phyloP scores from a whole-genome alignment of 2,113 vertebrate genomes.

The Charina bottae region DNA sequence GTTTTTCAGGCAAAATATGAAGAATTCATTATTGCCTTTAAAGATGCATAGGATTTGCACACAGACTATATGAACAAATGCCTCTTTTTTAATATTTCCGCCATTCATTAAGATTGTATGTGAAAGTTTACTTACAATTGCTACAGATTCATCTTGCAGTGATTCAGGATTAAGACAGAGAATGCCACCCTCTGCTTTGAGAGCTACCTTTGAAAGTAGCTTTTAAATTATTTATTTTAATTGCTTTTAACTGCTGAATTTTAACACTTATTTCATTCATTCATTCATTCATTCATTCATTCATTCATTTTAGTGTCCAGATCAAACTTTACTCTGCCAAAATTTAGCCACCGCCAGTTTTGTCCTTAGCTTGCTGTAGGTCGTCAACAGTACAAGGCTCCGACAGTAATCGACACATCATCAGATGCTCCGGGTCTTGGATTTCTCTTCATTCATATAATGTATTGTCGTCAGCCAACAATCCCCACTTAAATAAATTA shows the following conservation, averaged over 20 bases:
- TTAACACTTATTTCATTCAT: neutral
- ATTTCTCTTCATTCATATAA: no score
- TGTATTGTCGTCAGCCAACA: no score
- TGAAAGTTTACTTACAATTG: neutral
- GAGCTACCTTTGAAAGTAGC: neutral
- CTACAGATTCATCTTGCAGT: neutral
- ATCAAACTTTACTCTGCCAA: no score
- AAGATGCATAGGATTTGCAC: neutral
- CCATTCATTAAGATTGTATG: neutral
- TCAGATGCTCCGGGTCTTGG: no score
- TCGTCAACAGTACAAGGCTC: no score
- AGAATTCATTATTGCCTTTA: neutral
- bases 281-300: no score
- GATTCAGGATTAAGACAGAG: neutral
- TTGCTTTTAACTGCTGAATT: neutral
- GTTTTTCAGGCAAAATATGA: neutral
- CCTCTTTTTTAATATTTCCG: neutral
- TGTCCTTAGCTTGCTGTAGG: no score
- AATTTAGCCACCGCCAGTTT: no score
- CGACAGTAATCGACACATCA: no score
- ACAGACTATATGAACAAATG: neutral
- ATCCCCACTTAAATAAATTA: no score
- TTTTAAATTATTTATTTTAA: neutral
- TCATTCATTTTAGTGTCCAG: no score
- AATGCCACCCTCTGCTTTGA: neutral